Evolutionary conservation across 2,797 vertebrate species (phyloP).

Genomic region (Hipposideros larvatus): DNA sequence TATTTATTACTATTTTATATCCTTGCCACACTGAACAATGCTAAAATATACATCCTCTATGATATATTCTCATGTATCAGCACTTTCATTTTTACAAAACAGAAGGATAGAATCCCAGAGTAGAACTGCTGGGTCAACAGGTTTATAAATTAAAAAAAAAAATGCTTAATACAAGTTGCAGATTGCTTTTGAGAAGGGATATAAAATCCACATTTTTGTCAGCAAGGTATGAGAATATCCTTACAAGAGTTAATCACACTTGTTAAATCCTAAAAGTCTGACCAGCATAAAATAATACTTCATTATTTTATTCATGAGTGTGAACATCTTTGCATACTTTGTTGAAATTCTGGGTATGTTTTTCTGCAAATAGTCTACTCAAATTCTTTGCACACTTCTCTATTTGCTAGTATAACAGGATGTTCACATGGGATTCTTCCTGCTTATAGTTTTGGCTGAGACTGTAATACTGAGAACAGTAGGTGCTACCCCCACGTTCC

Average conservation of each 20-base stretch:
- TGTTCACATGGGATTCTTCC: not conserved
- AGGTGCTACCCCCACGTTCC: not conserved
- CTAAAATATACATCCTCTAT: not conserved
- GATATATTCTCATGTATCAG: not conserved
- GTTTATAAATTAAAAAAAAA: not conserved
- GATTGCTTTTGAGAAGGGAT: slow-evolving; percentile 32
- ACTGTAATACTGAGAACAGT: not conserved
- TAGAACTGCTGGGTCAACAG: not conserved
- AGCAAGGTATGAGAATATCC: not conserved
- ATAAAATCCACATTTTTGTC: not conserved
- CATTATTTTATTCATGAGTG: not conserved
- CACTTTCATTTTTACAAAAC: not conserved
- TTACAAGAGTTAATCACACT: not conserved
- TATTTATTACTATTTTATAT: not conserved
- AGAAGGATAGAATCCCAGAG: not conserved
- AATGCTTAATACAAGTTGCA: not conserved
- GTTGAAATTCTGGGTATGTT: not conserved
- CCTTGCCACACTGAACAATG: not conserved
- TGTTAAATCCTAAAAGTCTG: not conserved
- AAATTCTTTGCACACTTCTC: not conserved
- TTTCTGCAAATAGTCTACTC: not conserved
- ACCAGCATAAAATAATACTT: slow-evolving; percentile 20
- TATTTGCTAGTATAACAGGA: not conserved
- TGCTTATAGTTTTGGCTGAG: not conserved
- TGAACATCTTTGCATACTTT: not conserved